Conservation (phyloP, 2,797 vertebrate species). For the Hydrolagus colliei region DNA sequence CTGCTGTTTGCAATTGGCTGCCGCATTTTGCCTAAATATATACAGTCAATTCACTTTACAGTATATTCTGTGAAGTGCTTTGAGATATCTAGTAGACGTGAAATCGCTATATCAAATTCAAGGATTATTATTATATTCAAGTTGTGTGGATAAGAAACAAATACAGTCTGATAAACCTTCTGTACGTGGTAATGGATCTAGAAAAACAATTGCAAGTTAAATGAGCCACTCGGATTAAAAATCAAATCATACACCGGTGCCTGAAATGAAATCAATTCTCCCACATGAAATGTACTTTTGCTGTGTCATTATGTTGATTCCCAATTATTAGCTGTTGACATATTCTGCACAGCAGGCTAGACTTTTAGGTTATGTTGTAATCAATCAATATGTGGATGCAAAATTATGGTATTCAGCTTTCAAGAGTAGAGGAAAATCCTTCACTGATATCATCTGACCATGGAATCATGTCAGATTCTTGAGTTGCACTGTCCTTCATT, state of each 20-base stretch:
- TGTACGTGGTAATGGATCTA: not conserved
- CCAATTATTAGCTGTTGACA: constrained; percentile 8
- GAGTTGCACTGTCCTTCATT: constrained; percentile 8
- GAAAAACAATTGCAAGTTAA: constrained; percentile 26
- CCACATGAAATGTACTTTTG: constrained; percentile 5
- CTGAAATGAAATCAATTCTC: constrained; percentile 13
- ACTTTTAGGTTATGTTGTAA: not conserved
- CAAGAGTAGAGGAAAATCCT: too few species aligned
- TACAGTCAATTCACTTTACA: too few species aligned
- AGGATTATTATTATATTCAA: too few species aligned
- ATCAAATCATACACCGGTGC: not conserved
- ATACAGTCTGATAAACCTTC: not conserved
- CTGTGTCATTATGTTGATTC: not conserved
- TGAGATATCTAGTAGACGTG: too few species aligned
- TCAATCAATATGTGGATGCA: not conserved
- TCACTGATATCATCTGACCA: not conserved
- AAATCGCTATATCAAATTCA: too few species aligned
- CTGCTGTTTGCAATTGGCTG: too few species aligned
- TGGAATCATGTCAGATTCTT: not conserved
- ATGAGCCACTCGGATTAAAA: constrained; percentile 20
- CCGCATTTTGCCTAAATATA: too few species aligned
- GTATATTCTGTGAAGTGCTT: too few species aligned
- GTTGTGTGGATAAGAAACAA: not conserved
- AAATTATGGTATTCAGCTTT: constrained; percentile 11
- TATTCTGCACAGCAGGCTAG: not conserved